A percentile compares a stretch with the other conserved stretches of the same genome.
phyloP scores from a whole-genome alignment of 2,113 vertebrate species.

The Octodon degus region DNA sequence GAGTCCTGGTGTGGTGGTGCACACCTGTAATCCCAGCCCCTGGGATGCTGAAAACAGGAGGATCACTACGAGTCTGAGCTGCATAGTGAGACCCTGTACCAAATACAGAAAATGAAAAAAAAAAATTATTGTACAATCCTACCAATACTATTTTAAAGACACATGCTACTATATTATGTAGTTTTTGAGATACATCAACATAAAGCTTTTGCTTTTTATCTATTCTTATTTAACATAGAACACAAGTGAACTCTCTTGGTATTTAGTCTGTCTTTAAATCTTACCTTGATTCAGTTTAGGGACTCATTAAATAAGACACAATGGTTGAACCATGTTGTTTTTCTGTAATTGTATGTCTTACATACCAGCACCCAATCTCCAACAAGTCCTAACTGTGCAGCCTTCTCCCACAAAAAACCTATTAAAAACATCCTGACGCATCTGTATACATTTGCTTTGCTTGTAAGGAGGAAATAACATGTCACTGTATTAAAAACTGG shows the following conservation, averaged over 20 bases:
- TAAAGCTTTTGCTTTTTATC: slow-evolving; percentile 42
- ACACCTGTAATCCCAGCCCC: no score
- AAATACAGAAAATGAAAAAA: no score
- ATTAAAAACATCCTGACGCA: neutral
- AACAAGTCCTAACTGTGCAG: neutral
- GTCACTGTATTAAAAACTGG: neutral
- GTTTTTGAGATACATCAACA: neutral
- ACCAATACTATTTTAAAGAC: neutral
- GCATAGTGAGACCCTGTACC: no score
- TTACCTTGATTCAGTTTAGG: slow-evolving; percentile 1
- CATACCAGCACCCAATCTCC: neutral
- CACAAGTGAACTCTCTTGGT: slow-evolving; percentile 14
- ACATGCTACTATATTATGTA: neutral
- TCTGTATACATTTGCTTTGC: neutral
- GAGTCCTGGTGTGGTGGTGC: no score
- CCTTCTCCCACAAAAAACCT: neutral
- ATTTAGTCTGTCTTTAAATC: neutral
- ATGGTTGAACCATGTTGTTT: neutral
- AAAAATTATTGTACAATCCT: neutral
- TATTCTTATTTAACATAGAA: slow-evolving; percentile 15
- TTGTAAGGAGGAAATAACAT: neutral
- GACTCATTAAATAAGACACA: neutral
- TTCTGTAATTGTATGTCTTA: slow-evolving; percentile 26
- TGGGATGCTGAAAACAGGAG: no score
- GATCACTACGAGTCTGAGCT: no score